Percentiles rank a stretch among this genome's conserved stretches.
phyloP scores from a whole-genome alignment of 30 jellyfish, hydroid and myxozoan genomes.

The Hydractinia echinata region DNA sequence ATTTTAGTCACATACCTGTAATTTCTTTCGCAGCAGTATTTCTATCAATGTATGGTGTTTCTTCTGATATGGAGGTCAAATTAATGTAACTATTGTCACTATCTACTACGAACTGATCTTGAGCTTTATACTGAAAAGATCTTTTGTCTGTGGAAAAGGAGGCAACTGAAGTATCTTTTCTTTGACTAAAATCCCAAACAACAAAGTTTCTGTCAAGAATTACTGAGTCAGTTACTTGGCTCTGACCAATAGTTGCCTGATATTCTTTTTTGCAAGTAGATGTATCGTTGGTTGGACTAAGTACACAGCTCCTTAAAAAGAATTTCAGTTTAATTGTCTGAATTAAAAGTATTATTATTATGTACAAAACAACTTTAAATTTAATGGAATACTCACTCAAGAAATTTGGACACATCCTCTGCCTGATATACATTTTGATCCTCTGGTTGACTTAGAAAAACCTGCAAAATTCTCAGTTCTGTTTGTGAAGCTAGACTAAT shows the following conservation, averaged over 20 bases:
- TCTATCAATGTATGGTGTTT: slow-evolving; percentile 47
- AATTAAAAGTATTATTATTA: not conserved
- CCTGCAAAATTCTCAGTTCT: slow-evolving; percentile 68
- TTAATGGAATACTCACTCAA: slow-evolving; percentile 54
- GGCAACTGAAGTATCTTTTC: not conserved
- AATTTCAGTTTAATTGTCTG: not conserved
- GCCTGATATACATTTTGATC: slow-evolving; percentile 66
- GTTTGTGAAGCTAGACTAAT: slow-evolving; percentile 61
- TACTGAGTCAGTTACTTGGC: not conserved
- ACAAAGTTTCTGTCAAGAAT: slow-evolving; percentile 43
- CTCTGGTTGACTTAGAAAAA: slow-evolving; percentile 23
- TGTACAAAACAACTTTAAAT: not conserved
- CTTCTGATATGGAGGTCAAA: slow-evolving; percentile 42
- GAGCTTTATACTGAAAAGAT: not conserved
- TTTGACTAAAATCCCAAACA: slow-evolving; percentile 61
- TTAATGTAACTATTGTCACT: slow-evolving; percentile 44
- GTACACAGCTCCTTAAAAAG: not conserved
- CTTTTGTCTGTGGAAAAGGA: slow-evolving; percentile 7
- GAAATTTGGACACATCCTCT: slow-evolving; percentile 64
- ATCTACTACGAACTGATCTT: not conserved
- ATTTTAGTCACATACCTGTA: not conserved
- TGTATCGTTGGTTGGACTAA: no score
- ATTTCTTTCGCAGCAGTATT: slow-evolving; percentile 60
- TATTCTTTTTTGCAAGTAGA: not conserved
- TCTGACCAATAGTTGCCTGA: not conserved